Percentiles rank a stretch among this genome's conserved stretches.
Evolutionary conservation across 2,113 vertebrate species (phyloP).

Genomic region (Colinus virginianus): DNA sequence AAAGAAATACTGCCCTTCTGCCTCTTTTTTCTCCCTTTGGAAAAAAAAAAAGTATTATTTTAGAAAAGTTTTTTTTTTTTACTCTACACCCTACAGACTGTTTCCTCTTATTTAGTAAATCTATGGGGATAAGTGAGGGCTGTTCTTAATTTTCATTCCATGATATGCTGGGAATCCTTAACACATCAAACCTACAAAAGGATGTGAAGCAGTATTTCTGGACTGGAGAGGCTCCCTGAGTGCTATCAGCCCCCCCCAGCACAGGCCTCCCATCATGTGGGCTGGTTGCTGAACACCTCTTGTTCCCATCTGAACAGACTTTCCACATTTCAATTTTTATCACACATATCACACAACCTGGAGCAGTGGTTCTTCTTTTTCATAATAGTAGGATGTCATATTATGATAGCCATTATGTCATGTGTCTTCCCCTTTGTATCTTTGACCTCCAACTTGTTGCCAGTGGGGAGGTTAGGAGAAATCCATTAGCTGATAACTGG

Average conservation of each 20-base stretch:
- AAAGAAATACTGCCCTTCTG: neutral
- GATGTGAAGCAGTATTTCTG: neutral
- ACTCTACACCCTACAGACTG: neutral
- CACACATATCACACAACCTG: neutral
- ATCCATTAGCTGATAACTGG: neutral
- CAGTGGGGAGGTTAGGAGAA: neutral
- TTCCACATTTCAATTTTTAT: neutral
- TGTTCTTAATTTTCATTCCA: neutral
- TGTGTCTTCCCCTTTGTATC: neutral
- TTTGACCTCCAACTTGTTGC: neutral
- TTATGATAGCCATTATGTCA: accelerated
- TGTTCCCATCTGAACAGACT: neutral
- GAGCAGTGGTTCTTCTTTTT: neutral
- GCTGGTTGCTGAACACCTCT: neutral
- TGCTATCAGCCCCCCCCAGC: neutral
- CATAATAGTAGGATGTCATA: accelerated
- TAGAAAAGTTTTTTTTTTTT: neutral
- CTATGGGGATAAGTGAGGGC: neutral
- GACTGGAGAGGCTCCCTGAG: neutral
- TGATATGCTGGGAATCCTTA: neutral
- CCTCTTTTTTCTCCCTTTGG: too few relatives aligned
- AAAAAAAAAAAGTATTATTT: neutral
- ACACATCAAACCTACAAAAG: neutral
- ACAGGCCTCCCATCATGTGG: neutral
- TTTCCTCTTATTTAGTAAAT: neutral